Base-by-base conservation (phyloP, 2,797 vertebrate genomes). In the Miichthys miiuy region DNA sequence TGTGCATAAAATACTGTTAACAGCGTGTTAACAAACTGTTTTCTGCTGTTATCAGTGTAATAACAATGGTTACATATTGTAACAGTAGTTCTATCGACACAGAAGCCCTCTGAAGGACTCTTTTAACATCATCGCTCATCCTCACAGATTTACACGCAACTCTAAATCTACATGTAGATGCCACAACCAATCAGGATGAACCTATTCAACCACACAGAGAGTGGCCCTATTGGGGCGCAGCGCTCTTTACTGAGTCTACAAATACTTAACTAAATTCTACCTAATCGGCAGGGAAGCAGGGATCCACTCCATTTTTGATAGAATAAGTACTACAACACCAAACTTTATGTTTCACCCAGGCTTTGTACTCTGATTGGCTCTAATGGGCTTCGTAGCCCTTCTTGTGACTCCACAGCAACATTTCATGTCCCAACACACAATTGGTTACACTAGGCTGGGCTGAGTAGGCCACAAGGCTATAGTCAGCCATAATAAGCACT, bases 1-100 rank as follows among this genome's bases (percentile, higher is more conserved):
- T 92, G 88, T 82, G 67, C 75, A 81, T 80, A 54, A 87, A 82
- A 80, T 80, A 79, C 77, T 81, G 85, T 87, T 68, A 77, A 79
- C 79, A 72, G n/a, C 55, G 61, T 75, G 63, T 79, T 78, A 44
- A 70, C 66, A 64, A 70, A 38, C 52, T 50, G 72, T 84, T 82
- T 79, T 14, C 81, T 85, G 80, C 83, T 73, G 83, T 77, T 72
- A 56, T 56, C 85, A 85, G 87, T 86, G 72, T 73, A 65, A 69
- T 75, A 66, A 68, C 57, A 68, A 21, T 66, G 66, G 83, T 89
- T 86, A 81, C 83, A 79, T 86, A 87, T 75, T 85, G 77, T 89
- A 84, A 80, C 79, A 63, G 55, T 54, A 79, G 72, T 66, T 71
- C 27, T 80, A 44, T 78, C 55, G 21, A 80, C 54, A 72, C 66